Conservation (phyloP, 2,113 vertebrate species). For the Corapipo altera region DNA sequence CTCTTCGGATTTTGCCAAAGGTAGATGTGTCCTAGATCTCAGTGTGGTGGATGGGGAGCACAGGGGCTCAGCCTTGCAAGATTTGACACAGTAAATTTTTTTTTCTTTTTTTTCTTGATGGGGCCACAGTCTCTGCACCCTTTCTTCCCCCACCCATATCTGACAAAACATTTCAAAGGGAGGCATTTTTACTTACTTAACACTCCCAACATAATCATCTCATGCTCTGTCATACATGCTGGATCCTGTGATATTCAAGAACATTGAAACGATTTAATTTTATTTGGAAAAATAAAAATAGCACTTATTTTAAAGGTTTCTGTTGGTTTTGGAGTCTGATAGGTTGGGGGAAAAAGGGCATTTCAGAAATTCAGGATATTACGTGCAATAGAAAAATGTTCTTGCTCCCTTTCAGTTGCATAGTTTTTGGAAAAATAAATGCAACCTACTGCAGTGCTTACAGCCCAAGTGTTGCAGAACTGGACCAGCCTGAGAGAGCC, state of each 20-base stretch:
- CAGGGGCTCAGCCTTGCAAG: neutral
- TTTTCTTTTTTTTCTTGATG: neutral
- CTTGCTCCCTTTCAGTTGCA: neutral
- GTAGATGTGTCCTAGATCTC: neutral
- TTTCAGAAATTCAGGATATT: neutral
- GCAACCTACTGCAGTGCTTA: neutral
- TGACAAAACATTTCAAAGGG: neutral
- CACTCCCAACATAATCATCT: neutral
- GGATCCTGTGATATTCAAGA: neutral
- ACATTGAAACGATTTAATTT: neutral
- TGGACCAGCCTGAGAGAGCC: neutral
- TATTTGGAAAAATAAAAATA: neutral
- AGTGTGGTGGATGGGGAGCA: neutral
- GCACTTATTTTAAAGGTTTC: neutral
- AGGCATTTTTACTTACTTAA: neutral
- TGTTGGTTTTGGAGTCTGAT: neutral
- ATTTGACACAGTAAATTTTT: neutral
- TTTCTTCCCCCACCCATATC: neutral
- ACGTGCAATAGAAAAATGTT: conserved; percentile 20
- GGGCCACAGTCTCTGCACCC: neutral
- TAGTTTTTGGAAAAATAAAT: neutral
- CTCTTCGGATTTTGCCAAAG: neutral
- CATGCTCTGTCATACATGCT: neutral
- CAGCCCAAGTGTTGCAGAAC: neutral
- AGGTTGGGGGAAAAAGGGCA: neutral